Conservation (phyloP, 2,888 invertebrate genomes). For the Gastrophysa polygoni region DNA sequence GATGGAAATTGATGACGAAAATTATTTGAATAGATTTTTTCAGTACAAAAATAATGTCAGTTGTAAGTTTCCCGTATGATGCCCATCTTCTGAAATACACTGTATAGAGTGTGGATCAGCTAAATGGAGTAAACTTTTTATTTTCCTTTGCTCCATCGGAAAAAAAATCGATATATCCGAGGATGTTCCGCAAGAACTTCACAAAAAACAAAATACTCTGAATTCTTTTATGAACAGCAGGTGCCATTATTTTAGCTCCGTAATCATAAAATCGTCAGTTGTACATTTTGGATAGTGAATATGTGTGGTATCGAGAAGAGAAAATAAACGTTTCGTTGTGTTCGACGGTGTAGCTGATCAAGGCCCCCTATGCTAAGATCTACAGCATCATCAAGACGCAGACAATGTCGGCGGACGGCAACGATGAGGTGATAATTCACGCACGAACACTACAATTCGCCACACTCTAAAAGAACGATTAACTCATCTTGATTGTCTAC, state of each 20-base stretch:
- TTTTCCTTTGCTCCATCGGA: no score
- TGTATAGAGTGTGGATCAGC: no score
- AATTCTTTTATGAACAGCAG: no score
- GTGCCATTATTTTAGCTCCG: background rate
- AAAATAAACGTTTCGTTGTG: slow-evolving; percentile 29
- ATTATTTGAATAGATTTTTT: no score
- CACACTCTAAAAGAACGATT: slow-evolving; percentile 33
- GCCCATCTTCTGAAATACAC: no score
- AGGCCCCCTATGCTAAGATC: slow-evolving; percentile 96
- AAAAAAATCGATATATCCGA: no score
- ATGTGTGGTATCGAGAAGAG: slow-evolving; percentile 5
- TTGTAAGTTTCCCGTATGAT: no score
- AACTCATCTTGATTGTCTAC: slow-evolving; percentile 14
- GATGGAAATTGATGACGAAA: no score
- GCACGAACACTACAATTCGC: slow-evolving; percentile 40
- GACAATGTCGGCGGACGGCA: slow-evolving; percentile 73
- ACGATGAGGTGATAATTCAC: slow-evolving; percentile 55
- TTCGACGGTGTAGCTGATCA: slow-evolving; percentile 77
- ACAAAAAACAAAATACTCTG: no score
- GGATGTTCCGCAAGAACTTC: no score
- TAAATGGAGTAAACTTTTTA: no score
- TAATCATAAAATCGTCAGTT: background rate
- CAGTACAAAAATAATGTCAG: no score
- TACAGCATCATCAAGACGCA: slow-evolving; percentile 95
- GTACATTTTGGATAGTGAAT: background rate